Evolutionary conservation across 1,140 invertebrate species (phyloP).

Genomic region (Patella vulgata): DNA sequence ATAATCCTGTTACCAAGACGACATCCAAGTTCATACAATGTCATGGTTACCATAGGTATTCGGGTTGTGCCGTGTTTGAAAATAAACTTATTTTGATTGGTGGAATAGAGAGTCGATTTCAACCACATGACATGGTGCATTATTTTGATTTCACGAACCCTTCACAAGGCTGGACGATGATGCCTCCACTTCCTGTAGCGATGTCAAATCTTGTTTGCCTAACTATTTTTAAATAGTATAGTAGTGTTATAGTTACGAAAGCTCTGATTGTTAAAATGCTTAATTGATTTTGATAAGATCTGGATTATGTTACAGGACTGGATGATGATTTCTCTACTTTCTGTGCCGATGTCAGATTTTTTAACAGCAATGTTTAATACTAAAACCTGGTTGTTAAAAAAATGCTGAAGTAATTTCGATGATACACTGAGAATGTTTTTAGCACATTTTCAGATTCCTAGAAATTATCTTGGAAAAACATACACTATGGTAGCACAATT

Average conservation of each 20-base stretch:
- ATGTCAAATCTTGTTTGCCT: conserved; percentile 21
- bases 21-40: conserved; percentile 6
- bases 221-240: conserved; percentile 8
- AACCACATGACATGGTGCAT: conserved; percentile 24
- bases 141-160: conserved; percentile 12
- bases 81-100: conserved; percentile 18
- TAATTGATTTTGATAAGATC: neutral
- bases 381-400: no score
- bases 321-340: no score
- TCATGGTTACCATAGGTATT: conserved; percentile 23
- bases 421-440: no score
- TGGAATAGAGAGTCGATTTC: conserved; percentile 10
- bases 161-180: conserved; percentile 13
- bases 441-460: no score
- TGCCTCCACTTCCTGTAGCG: conserved; percentile 13
- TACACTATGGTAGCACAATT: no score
- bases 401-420: no score
- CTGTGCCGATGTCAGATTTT: no score
- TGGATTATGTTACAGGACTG: no score
- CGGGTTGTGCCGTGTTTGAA: conserved; percentile 11
- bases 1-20: conserved; percentile 20
- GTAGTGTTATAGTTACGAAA: neutral
- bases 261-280: conserved; percentile 4
- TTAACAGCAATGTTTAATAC: no score
- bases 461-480: no score